Base-by-base conservation (phyloP, 2,797 vertebrate species). In the Bradypus variegatus region DNA sequence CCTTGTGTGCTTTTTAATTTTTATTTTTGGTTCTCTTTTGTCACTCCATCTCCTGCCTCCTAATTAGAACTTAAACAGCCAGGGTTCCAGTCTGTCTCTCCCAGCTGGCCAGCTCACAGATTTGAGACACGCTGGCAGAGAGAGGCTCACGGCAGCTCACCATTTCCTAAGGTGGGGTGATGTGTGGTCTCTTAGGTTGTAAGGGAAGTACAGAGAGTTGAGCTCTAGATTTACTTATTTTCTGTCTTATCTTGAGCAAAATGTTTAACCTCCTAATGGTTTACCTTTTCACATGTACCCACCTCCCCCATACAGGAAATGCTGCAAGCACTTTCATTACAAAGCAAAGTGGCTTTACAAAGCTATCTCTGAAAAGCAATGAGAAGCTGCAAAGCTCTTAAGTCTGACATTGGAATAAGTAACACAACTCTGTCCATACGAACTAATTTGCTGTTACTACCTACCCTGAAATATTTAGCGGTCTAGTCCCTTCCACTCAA, bases 21-120 rank as follows among this genome's bases (percentile, higher is more conserved):
- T 94, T 90, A 87, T 67, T 90, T 93, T 67, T 82, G 79, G 55
- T 78, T 29, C 6, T 69, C 75, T 58, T 96, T 96, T 95, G 95
- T 96, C 78, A 91, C n/a, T 27, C 69, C 62, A 79, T 88, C 86
- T 91, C 75, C 58, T 90, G 94, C 91, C 53, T 94, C 90, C 91
- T 91, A 48, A 86, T 88, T 69, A 13, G 77, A 93, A 79, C 53
- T 18, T 77, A 75, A 67, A 83, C 58, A 33, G 76, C 58, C 29
- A 33, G 80, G 13, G 2, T 62, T 81, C 64, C n/a, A n/a, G 48
- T 72, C 80, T 48, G 70, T 50, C 84, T 92, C 65, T 78, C 18
- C 76, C 33, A 53, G 36, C 25, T 3, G 21, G 62, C 53, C 67
- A 5, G 73, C 48, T 92, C 2, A 19, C 11, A 7, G 78, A 29